Percentiles rank a stretch among this genome's conserved stretches.
phyloP scores from a whole-genome alignment of 2,113 vertebrate species.

The Thamnophis sirtalis region DNA sequence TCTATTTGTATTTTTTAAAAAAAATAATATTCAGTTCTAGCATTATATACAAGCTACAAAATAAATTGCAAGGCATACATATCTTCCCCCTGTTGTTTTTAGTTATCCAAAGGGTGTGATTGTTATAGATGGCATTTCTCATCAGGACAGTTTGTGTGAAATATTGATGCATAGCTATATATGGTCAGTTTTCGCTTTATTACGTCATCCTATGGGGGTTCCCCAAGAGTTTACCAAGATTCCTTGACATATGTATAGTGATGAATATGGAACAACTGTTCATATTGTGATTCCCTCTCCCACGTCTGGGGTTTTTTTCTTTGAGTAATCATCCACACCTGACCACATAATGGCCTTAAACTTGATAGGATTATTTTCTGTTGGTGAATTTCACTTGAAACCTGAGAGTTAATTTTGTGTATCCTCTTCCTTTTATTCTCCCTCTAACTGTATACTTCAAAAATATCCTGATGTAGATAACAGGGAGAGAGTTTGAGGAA shows the following conservation, averaged over 20 bases:
- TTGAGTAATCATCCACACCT: not conserved
- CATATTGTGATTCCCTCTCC: not conserved
- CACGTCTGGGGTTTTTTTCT: not conserved
- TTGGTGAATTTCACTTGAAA: not conserved
- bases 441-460: not conserved
- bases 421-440: not conserved
- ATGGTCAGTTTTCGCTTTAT: not conserved
- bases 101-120: not conserved
- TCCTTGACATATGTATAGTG: not conserved
- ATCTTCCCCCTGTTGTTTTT: not conserved
- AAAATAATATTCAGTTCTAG: not conserved
- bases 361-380: not conserved
- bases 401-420: not conserved
- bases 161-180: not conserved
- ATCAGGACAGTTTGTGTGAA: not conserved
- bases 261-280: not conserved
- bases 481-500: not conserved
- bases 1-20: not conserved
- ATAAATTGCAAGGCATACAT: not conserved
- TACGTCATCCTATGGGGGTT: not conserved
- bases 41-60: not conserved
- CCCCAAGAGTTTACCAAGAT: not conserved
- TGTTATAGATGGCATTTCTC: not conserved
- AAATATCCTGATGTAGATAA: not conserved
- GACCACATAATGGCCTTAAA: not conserved